Base-by-base conservation (phyloP, 1,140 invertebrate species). In the Potamilus streckersoni region DNA sequence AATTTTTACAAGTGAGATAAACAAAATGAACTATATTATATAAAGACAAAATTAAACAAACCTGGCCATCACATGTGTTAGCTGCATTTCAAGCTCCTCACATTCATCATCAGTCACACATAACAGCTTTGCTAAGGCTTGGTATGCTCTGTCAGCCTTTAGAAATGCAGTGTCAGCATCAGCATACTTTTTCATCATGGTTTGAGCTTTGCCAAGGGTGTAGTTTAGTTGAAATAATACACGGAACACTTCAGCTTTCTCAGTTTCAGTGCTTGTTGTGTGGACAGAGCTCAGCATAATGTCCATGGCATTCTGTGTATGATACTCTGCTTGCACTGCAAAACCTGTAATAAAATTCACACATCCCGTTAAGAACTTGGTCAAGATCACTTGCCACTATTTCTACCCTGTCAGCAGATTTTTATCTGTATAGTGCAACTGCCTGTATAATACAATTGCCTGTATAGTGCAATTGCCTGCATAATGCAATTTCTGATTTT, bases 241-340 rank as follows among this genome's bases (percentile, higher is more conserved):
- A 14, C 73, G 65, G 68, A 82, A 85, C 17, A 89, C 83, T 58
- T 83, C 69, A 0, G 83, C 83, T 77, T 85, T 88, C 23, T 89
- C 86, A 64, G 83, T 65, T 56, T 85, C 73, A 12, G 82, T 83
- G 8, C 75, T 73, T 16, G 82, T 76, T 4, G 79, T 82, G 38
- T 85, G 81, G 14, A 82, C 82, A 14, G 83, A 80, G 61, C 83
- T 84, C 14, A 85, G 69, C 85, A 89, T 84, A n/a, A 88, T 82
- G 64, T 74, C 80, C 67, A 82, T 83, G 16, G 86, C 88, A 62
- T 76, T 83, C 57, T 88, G 86, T 27, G 83, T 74, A 76, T 89
- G 88, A 27, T 84, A 83, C 71, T 89, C 83, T 15, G 88, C 86
- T 75, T 89, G 88, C 11, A 82, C 74, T 20, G 73, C 71, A 66